Conservation (phyloP, 2,113 vertebrate genomes). For the Myiagra hebetior region DNA sequence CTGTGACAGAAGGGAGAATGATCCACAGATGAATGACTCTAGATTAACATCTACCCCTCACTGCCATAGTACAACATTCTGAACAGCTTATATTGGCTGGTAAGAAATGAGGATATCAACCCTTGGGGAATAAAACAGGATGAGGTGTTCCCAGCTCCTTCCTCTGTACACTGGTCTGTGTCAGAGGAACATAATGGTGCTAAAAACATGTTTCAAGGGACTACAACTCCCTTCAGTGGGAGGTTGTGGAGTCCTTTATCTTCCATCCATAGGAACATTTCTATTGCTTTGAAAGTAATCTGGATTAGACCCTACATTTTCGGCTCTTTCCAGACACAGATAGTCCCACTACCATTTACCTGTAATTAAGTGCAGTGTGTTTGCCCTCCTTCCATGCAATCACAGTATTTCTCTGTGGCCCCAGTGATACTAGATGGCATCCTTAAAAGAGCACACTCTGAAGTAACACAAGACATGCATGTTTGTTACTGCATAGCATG, state of each 20-base stretch:
- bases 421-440: not conserved
- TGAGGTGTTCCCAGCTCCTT: not conserved
- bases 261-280: not conserved
- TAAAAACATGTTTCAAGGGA: not conserved
- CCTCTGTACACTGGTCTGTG: not conserved
- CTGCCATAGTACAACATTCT: not conserved
- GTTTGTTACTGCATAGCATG: not conserved
- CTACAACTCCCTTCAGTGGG: not conserved
- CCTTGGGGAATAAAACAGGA: not conserved
- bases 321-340: not conserved
- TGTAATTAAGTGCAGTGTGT: not conserved
- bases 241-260: accelerated
- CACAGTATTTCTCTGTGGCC: not conserved
- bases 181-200: accelerated
- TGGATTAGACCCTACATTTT: not conserved
- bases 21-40: not conserved
- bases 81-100: not conserved
- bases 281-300: not conserved
- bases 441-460: not conserved
- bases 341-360: not conserved
- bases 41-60: no score
- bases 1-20: not conserved
- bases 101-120: not conserved
- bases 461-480: not conserved
- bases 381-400: not conserved